Percentiles rank a stretch among this genome's conserved stretches.
Conservation (phyloP, 2,888 invertebrate genomes). For the Meiosimyza decipiens region DNA sequence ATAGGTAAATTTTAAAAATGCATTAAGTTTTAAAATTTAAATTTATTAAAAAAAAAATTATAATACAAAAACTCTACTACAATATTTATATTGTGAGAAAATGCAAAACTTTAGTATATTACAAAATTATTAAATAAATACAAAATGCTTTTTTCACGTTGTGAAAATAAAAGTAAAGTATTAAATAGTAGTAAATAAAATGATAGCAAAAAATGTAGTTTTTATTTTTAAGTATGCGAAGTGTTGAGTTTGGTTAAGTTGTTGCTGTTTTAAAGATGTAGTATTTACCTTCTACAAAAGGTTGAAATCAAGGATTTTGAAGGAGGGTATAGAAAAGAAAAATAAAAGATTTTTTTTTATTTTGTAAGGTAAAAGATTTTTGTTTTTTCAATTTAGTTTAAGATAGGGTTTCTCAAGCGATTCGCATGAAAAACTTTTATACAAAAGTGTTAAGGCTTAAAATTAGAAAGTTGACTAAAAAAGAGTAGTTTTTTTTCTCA, state of each 20-base stretch:
- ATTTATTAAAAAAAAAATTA: conserved; percentile 24
- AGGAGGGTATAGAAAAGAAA: conserved; percentile 49
- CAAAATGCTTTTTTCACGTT: background rate
- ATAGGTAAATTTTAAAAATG: conserved; percentile 26
- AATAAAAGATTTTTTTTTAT: conserved; percentile 50
- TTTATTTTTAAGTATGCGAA: conserved; percentile 40
- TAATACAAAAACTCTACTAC: conserved; percentile 57
- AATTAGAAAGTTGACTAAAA: background rate
- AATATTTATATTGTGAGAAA: conserved; percentile 62
- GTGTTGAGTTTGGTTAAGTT: conserved; percentile 44
- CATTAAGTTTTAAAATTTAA: conserved; percentile 16
- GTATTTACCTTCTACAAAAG: conserved; percentile 67
- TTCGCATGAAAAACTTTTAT: too few species aligned
- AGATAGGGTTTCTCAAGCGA: too few species aligned
- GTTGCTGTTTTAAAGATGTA: conserved; percentile 46
- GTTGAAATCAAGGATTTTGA: conserved; percentile 62
- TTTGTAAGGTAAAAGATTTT: conserved; percentile 19
- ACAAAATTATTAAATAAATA: background rate
- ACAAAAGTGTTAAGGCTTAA: too few species aligned
- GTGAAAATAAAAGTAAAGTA: background rate
- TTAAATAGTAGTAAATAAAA: conserved; percentile 1
- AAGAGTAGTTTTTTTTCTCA: conserved; percentile 36
- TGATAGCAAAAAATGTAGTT: background rate
- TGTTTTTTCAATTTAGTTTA: too few species aligned
- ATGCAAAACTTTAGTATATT: conserved; percentile 45